phyloP scores from a whole-genome alignment of 1,140 invertebrate genomes.

The Bombus vancouverensis region DNA sequence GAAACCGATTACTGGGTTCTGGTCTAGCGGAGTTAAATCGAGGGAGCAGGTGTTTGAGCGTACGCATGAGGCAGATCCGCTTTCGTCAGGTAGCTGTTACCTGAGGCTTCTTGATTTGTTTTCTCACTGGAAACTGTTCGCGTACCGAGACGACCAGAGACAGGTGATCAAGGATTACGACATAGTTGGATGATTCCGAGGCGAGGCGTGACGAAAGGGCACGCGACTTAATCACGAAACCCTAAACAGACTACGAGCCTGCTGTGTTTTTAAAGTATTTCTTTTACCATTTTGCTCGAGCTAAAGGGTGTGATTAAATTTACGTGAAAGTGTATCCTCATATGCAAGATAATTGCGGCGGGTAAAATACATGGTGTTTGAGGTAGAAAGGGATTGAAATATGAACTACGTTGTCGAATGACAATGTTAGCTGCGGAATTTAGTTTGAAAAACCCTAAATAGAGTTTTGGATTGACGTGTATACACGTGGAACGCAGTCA shows the following conservation, averaged over 20 bases:
- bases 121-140: neutral
- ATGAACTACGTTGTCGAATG: neutral
- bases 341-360: neutral
- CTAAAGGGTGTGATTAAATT: neutral
- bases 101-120: constrained; percentile 2
- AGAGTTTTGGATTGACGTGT: too few relatives aligned
- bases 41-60: constrained; percentile 12
- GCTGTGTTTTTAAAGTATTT: neutral
- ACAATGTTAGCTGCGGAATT: neutral
- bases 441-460: too few relatives aligned
- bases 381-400: neutral
- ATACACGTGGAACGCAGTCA: too few relatives aligned
- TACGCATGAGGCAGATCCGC: neutral
- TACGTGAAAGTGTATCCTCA: too few relatives aligned
- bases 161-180: constrained; percentile 22
- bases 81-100: constrained; percentile 17
- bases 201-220: constrained; percentile 13
- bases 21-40: constrained; percentile 33
- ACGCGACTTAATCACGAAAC: constrained; percentile 18
- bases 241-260: neutral
- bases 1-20: constrained; percentile 5
- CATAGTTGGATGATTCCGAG: neutral
- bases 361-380: neutral
- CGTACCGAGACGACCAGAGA: constrained; percentile 17
- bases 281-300: neutral